Percentiles rank a stretch among this genome's conserved stretches.
Conservation (phyloP, 2,888 invertebrate species). For the Lepidonotus clava region DNA sequence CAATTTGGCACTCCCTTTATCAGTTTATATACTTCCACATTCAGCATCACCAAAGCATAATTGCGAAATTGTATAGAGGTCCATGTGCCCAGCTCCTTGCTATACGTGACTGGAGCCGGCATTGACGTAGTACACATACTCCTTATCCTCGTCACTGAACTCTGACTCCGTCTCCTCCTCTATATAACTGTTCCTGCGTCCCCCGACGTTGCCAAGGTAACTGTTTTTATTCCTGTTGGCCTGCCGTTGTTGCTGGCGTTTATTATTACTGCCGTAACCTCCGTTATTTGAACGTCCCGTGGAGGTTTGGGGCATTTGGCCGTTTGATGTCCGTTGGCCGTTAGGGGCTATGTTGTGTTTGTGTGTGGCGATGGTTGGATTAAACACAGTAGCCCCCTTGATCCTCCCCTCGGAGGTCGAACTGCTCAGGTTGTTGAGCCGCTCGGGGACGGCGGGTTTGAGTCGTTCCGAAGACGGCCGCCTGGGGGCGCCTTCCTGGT, state of each 20-base stretch:
- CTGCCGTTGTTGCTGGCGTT: background rate
- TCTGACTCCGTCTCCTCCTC: slow-evolving; percentile 47
- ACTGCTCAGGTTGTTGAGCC: background rate
- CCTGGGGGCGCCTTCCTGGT: background rate
- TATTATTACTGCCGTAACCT: background rate
- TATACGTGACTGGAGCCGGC: slow-evolving; percentile 53
- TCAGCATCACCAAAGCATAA: too few species aligned
- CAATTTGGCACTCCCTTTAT: too few species aligned
- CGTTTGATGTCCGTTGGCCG: background rate
- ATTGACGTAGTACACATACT: slow-evolving; percentile 54
- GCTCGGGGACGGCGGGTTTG: background rate
- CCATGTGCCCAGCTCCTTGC: background rate
- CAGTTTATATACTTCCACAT: too few species aligned
- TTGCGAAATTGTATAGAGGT: too few species aligned
- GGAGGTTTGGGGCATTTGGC: background rate
- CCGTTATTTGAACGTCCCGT: background rate
- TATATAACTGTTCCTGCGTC: background rate
- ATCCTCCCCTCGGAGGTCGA: background rate
- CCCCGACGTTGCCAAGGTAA: background rate
- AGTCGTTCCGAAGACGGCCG: background rate
- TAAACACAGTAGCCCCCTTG: slow-evolving; percentile 1
- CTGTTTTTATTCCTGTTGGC: background rate
- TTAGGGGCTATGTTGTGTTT: slow-evolving; percentile 34
- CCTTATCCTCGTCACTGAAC: slow-evolving; percentile 55
- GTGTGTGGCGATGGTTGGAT: background rate